These are phyloP conservation scores for Rapana venosa DNA, from an alignment of 2,888 invertebrate species.

Conservation along the genomic window DNA sequence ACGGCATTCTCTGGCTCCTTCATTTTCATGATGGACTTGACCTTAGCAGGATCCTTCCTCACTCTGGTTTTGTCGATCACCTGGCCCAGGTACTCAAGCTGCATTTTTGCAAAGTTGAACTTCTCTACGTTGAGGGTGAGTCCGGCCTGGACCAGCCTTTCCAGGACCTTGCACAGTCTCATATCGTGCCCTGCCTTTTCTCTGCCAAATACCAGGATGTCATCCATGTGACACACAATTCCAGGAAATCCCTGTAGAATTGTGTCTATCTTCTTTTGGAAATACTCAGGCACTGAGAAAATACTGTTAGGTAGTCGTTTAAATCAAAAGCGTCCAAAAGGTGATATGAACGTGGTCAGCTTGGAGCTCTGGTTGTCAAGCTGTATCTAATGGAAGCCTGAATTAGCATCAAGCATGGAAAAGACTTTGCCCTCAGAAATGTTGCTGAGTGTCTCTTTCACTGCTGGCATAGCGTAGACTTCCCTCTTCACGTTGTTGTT, in stretches of 20 bases:
- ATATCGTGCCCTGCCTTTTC: too few relatives aligned
- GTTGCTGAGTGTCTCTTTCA: background rate
- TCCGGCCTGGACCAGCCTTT: too few relatives aligned
- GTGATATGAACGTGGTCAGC: slow-evolving; percentile 43
- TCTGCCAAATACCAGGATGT: too few relatives aligned
- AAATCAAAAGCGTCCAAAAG: slow-evolving; percentile 37
- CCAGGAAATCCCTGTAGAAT: slow-evolving; percentile 40
- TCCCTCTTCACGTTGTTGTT: slow-evolving; percentile 9
- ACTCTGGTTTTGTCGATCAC: too few relatives aligned
- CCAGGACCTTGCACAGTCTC: too few relatives aligned
- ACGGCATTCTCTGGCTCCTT: too few relatives aligned
- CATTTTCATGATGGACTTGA: too few relatives aligned
- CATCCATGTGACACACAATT: slow-evolving; percentile 52
- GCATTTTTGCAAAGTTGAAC: too few relatives aligned
- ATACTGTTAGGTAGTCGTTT: slow-evolving; percentile 38
- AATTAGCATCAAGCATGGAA: background rate
- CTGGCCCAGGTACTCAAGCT: too few relatives aligned
- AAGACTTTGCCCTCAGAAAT: background rate
- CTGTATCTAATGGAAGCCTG: background rate
- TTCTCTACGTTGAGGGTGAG: too few relatives aligned
- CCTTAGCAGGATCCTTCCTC: too few relatives aligned
- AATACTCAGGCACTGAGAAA: slow-evolving; percentile 28
- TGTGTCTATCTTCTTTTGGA: slow-evolving; percentile 37
- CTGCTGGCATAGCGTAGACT: background rate
- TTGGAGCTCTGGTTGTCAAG: background rate